Base-by-base conservation (phyloP, 2,113 vertebrate genomes). In the Pyxicephalus adspersus region DNA sequence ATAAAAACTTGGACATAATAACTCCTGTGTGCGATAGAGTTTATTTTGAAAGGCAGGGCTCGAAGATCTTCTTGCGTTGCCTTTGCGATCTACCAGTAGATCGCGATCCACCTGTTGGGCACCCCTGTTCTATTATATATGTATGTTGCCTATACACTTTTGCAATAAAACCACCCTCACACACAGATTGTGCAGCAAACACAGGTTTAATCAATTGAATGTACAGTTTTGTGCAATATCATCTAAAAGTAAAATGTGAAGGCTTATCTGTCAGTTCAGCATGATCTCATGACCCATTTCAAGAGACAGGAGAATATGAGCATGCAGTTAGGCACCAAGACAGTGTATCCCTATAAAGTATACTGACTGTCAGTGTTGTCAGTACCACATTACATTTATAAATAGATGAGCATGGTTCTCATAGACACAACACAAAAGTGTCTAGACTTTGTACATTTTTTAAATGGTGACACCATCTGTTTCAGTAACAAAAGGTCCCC, bases 361-460 rank as follows among this genome's bases (percentile, higher is more conserved):
- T 77, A 23, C 31, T 45, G 34, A 64, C 22, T 51, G n/a, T 28
- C n/a, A 54, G 50, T 19, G 51, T 38, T 77, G 60, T 28, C 61
- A 66, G 28, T 50, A 34, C 26, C 51, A 57, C 76, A 77, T 57
- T 55, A 52, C 28, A 77, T 38, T 55, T 23, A 58, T 55, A 76
- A 76, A 76, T 51, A 64, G 45, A 52, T 77, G 61, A 77, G 38
- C 17, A 26, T 64, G 60, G 75, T 4, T 23, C 68, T 60, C 54
- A 79, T 60, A 25, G 63, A 29, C n/a, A 58, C 2, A 67, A 58
- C 28, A 26, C 25, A 29, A 11, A 38, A 79, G 34, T 57, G 76
- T 79, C 77, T 79, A 79, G 77, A 79, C 77, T 50, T 54, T 79
- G 54, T 60, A 31, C 77, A 79, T 34, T 77, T 58, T 68, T 79